Evolutionary conservation across 2,113 vertebrate genomes (phyloP).

Genomic region (Meles meles): DNA sequence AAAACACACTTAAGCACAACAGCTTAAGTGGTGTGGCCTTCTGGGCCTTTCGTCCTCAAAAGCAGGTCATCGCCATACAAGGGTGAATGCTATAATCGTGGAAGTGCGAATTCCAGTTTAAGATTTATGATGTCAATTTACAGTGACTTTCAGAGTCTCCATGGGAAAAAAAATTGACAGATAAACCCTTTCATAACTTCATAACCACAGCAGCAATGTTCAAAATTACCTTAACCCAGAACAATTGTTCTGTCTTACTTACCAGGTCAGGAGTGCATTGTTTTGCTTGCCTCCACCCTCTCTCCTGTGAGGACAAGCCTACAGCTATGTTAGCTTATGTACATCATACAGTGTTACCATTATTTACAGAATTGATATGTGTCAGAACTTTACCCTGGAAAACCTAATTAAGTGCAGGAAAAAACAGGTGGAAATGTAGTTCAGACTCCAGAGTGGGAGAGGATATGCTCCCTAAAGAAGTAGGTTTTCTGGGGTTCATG

Average conservation of each 20-base stretch:
- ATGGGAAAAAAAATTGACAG: not conserved
- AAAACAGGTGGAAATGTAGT: constrained; percentile 15
- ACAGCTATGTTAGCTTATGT: not conserved
- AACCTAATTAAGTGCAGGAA: constrained; percentile 18
- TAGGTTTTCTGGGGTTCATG: not conserved
- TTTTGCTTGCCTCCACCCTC: constrained; percentile 7
- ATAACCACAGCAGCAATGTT: not conserved
- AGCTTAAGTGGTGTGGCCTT: not conserved
- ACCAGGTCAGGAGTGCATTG: not conserved
- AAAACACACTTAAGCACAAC: not conserved
- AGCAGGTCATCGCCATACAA: not conserved
- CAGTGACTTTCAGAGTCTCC: not conserved
- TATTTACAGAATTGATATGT: constrained; percentile 21
- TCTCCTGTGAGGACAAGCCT: constrained; percentile 25
- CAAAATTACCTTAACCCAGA: not conserved
- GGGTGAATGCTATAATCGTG: not conserved
- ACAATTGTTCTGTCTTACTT: not conserved
- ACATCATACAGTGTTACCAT: constrained; percentile 12
- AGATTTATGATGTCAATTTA: not conserved
- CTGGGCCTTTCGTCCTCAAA: not conserved
- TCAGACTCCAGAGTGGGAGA: not conserved
- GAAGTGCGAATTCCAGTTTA: not conserved
- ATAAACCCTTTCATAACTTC: not conserved
- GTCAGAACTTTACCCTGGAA: constrained; percentile 9
- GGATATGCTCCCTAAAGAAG: not conserved